These are phyloP conservation scores for Phymatocera aterrima DNA, from an alignment of 2,888 invertebrate genomes.

Conservation along the genomic window DNA sequence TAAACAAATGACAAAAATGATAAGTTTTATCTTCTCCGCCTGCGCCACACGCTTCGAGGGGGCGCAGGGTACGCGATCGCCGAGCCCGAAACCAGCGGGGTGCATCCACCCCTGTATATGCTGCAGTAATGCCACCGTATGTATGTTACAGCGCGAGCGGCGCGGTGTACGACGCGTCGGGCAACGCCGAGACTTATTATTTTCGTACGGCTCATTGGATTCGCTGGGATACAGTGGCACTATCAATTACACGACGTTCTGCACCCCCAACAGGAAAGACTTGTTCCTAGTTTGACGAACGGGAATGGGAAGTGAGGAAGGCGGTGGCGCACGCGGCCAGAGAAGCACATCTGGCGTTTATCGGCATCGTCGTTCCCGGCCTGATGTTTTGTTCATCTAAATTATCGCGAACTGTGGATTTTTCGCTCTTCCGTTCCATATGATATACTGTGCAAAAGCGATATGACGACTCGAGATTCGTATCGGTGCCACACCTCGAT, in stretches of 20 bases:
- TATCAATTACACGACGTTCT: conserved; percentile 74
- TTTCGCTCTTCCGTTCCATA: neutral
- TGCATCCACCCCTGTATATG: conserved; percentile 35
- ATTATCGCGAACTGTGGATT: neutral
- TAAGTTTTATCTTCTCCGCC: neutral
- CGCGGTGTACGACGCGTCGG: too few relatives aligned
- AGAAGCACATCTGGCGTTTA: conserved; percentile 18
- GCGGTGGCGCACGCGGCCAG: neutral
- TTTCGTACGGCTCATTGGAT: conserved; percentile 74
- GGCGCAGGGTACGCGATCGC: neutral
- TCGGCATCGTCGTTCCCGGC: neutral
- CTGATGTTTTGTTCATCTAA: conserved; percentile 2
- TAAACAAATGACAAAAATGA: neutral
- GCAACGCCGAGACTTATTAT: conserved; percentile 69
- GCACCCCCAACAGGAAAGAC: conserved; percentile 49
- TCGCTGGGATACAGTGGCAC: conserved; percentile 69
- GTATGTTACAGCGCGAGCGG: too few relatives aligned
- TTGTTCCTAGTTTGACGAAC: conserved; percentile 23
- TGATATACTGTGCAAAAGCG: neutral
- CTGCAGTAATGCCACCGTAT: conserved; percentile 26
- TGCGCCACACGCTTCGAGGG: neutral
- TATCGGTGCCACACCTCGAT: neutral
- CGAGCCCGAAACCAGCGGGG: neutral
- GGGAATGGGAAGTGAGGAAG: neutral
- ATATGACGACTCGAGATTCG: neutral